Evolutionary conservation across 2,888 invertebrate species (phyloP).

Genomic region (Axea sp.): DNA sequence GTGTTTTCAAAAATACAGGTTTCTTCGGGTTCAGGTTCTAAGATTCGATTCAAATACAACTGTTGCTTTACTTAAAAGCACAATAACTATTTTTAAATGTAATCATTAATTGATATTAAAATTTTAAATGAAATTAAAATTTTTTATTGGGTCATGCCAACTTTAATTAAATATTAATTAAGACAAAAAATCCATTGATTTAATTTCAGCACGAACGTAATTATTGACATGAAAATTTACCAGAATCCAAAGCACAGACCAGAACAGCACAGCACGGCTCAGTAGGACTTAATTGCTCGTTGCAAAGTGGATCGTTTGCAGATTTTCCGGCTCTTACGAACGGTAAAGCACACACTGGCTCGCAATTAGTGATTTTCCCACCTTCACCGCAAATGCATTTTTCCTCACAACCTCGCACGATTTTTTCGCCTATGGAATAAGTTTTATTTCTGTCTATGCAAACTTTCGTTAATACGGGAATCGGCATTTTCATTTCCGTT

Average conservation of each 20-base stretch:
- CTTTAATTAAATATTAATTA: too few relatives aligned
- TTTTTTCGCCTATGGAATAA: conserved; percentile 84
- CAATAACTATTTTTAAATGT: too few relatives aligned
- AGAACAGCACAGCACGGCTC: conserved; percentile 87
- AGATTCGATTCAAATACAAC: too few relatives aligned
- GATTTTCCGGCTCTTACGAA: conserved; percentile 85
- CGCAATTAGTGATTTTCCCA: conserved; percentile 85
- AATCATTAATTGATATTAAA: too few relatives aligned
- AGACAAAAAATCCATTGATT: too few relatives aligned
- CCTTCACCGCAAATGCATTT: conserved; percentile 85
- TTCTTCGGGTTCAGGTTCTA: conserved; percentile 77
- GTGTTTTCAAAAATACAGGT: conserved; percentile 85
- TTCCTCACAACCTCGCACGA: conserved; percentile 88
- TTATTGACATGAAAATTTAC: conserved; percentile 70
- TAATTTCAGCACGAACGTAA: too few relatives aligned
- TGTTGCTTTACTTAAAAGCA: too few relatives aligned
- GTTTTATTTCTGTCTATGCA: conserved; percentile 75
- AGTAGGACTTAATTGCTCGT: conserved; percentile 85
- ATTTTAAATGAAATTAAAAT: too few relatives aligned
- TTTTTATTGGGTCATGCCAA: too few relatives aligned
- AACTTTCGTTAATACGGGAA: conserved; percentile 58
- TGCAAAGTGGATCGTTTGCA: conserved; percentile 85
- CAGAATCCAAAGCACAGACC: conserved; percentile 84
- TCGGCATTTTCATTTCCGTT: conserved; percentile 65
- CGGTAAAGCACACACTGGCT: conserved; percentile 85